Evolutionary conservation across 2,888 invertebrate genomes (phyloP), one percentile per base, ranked within the genome.

Genomic region (Lepetodrilus schrolli): DNA sequence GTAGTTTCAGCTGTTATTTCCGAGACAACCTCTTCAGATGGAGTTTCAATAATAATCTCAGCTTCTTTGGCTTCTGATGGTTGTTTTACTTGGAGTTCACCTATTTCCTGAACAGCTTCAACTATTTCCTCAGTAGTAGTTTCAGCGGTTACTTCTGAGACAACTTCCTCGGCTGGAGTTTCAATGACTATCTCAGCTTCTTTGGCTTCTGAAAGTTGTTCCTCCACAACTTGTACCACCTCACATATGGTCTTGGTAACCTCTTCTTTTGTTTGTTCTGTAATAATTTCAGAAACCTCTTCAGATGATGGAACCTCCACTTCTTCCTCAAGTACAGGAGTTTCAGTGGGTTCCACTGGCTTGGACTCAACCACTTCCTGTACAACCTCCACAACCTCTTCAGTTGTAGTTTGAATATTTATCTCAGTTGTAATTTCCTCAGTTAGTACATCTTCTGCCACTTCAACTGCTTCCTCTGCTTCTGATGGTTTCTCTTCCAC

Each of bases 401-500:
- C 66, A 30, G 58, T 58, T 34, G 58, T 66, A 47, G 73, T 69
- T 48, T 74, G 78, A 10, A 58, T 49, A 13, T 79, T 76, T n/a
- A 68, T 17, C 36, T 66, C 70, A 51, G 78, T 76, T 30, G 43
- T 71, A 75, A 77, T 66, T 51, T 79, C 80, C 58, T 48, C 30
- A 23, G 70, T 50, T 13, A 10, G 13, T 23, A n/a, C 58, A 36
- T 81, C 78, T 73, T 77, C 73, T 48, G 48, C 5, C 13, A 47
- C 51, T 68, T 73, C 72, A 47, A 58, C 66, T 43, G 66, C 51
- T 23, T 75, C 37, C 36, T 71, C 75, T 47, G 78, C 78, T 73
- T 82, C 82, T 30, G 79, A 73, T 17, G 75, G 75, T 58, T 81
- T 74, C 47, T 69, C 79, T 21, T 74, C 74, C 37, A 77, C 75